phyloP scores from a whole-genome alignment of 2,888 invertebrate species.

The Amphipyra tragopoginis region DNA sequence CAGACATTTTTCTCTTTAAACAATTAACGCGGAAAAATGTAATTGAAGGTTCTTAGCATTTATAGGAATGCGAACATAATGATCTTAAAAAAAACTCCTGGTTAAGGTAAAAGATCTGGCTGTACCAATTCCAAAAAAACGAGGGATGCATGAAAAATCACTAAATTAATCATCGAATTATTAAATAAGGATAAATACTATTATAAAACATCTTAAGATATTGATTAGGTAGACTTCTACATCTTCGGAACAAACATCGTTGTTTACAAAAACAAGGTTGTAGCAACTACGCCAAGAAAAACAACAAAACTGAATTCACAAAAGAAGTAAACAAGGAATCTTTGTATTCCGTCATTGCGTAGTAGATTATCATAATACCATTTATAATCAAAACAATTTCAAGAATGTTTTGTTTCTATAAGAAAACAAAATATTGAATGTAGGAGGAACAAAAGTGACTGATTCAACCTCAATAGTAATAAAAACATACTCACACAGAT shows the following conservation, averaged over 20 bases:
- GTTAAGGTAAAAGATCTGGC: too few species aligned
- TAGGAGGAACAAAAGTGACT: slow-evolving; percentile 10
- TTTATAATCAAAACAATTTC: slow-evolving; percentile 12
- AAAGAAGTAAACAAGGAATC: slow-evolving; percentile 21
- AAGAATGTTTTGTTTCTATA: slow-evolving; percentile 11
- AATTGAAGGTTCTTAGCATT: slow-evolving; percentile 7
- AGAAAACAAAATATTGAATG: slow-evolving; percentile 11
- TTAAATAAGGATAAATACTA: too few species aligned
- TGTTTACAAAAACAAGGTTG: slow-evolving; percentile 16
- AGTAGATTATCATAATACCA: slow-evolving; percentile 13
- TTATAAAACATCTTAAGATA: too few species aligned
- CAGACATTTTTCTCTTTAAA: slow-evolving; percentile 6
- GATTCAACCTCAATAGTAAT: slow-evolving; percentile 1
- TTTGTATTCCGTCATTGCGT: slow-evolving; percentile 17
- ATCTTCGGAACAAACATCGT: too few species aligned
- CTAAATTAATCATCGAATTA: too few species aligned
- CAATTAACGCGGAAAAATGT: slow-evolving; percentile 12
- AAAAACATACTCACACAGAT: slow-evolving; percentile 1
- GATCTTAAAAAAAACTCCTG: not conserved
- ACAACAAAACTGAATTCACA: slow-evolving; percentile 5
- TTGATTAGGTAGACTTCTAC: too few species aligned
- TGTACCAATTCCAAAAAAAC: too few species aligned
- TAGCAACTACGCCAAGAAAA: slow-evolving; percentile 12
- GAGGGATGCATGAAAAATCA: too few species aligned
- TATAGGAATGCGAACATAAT: not conserved